Evolutionary conservation across 2,113 vertebrate genomes (phyloP), one percentile per base, ranked within the genome.

Genomic region (Diadophis punctatus): DNA sequence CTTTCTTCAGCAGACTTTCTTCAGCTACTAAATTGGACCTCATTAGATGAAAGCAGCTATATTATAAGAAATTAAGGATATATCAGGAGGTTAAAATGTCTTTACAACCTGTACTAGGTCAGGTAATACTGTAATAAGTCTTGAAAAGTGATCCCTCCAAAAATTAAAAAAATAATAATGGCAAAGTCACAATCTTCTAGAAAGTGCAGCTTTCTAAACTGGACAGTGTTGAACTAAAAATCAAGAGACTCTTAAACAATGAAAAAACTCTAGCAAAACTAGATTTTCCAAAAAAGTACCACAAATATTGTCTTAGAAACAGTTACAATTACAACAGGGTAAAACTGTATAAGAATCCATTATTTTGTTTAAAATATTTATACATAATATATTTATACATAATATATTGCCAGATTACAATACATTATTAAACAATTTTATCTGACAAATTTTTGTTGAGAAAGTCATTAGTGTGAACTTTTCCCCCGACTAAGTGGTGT

Each of bases 241-340:
- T n/a, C 53, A 55, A 60, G 52, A 93, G 60, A 14, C 14, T 63
- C 58, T 80, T 49, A 68, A 23, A 52, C 46, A 27, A 86, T 14
- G 60, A 86, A 93, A 39, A 43, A 84, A 93, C 22, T 12, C 20
- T 51, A 87, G 14, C 30, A 93, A 94, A 95, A 87, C 4, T 8
- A 90, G 58, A 11, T 68, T 49, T 30, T 94, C 88, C 80, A 89
- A 60, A 56, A 90, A 92, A 60, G 90, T 84, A 92, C 85, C 86
- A 93, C 49, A 96, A 80, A 90, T 96, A 95, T 93, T 96, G 95
- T 96, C 95, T 95, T 93, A 94, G 93, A 96, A 94, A 95, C 48
- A 94, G 34, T 53, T 88, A 94, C 63, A 68, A 39, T 95, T 91
- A 90, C 2, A 34, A 94, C 92, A 94, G 93, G 88, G 51, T 90